These are phyloP conservation scores for Temnothorax curvispinosus DNA, from an alignment of 1,140 invertebrate genomes.

Conservation along the genomic window DNA sequence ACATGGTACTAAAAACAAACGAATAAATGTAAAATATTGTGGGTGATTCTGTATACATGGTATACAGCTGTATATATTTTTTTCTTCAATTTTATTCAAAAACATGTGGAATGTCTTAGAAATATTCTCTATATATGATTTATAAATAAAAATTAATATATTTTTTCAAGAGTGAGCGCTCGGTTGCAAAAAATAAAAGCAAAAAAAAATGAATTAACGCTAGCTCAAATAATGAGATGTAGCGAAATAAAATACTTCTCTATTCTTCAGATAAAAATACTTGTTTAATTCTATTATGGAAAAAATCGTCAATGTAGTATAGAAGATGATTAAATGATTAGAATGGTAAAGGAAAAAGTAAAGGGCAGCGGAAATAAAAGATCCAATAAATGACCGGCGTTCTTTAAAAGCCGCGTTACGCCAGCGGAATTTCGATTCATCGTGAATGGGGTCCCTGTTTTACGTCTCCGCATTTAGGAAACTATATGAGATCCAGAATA, in stretches of 20 bases:
- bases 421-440: conserved; percentile 72
- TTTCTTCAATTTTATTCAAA: not conserved
- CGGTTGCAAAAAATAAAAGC: not conserved
- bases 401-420: conserved; percentile 53
- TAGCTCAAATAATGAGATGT: not conserved
- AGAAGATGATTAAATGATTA: not conserved
- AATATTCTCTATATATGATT: not conserved
- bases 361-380: conserved; percentile 10
- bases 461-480: conserved; percentile 64
- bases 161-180: too few relatives aligned
- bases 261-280: not conserved
- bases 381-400: conserved; percentile 38
- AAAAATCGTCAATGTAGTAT: not conserved
- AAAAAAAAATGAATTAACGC: not conserved
- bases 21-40: conserved; percentile 40
- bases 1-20: conserved; percentile 5
- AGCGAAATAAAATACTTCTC: not conserved
- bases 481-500: conserved; percentile 36
- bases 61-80: not conserved
- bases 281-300: not conserved
- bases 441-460: conserved; percentile 78
- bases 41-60: not conserved
- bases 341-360: not conserved
- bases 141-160: not conserved
- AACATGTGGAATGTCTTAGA: not conserved